Evolutionary conservation across 2,888 invertebrate genomes (phyloP), one percentile per base, ranked within the genome.

Genomic region (Epicampocera succincta): DNA sequence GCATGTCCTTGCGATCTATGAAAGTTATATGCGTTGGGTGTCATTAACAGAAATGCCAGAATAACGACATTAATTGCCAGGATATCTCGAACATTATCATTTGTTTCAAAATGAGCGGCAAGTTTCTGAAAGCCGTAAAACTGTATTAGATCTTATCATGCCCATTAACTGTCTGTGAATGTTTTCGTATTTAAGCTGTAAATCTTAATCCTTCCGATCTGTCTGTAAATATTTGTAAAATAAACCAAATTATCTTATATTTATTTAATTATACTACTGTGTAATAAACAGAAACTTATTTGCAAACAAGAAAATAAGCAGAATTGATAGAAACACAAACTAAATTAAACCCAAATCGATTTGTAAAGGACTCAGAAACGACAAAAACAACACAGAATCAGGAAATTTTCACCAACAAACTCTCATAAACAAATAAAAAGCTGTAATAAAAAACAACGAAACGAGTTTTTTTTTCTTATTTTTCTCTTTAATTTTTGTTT

Each of bases 261-360:
- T 33, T 44, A 19, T 19, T 46, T 19, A 46, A 69, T 46, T 46
- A 44, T 4, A 68, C 42, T 54, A 69, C 29, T 48, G 50, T 52
- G 12, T 13, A 21, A 69, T 33, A 58, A 46, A 13, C 3, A n/a
- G 15, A 13, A 38, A 15, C 3, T 13, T 21, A 50, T 54, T 73
- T 63, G 11, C 3, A 17, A 6, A 50, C 33, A 12, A 15, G 21
- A 9, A 29, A 61, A n/a, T 1, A 12, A 9, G n/a, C 19, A 13
- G 25, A 61, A 13, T 25, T 60, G 8, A 65, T 60, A 79, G 82
- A 60, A 15, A 73, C 61, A 66, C 19, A 82, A 84, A 83, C 74
- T 78, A 75, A 80, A 84, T 80, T 71, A 80, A 82, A 78, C 75
- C 78, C 69, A 83, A 56, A 84, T 80, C 75, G 80, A 84, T 83